phyloP scores from a whole-genome alignment of 1,140 invertebrate genomes.

The Drosophila trapezifrons region DNA sequence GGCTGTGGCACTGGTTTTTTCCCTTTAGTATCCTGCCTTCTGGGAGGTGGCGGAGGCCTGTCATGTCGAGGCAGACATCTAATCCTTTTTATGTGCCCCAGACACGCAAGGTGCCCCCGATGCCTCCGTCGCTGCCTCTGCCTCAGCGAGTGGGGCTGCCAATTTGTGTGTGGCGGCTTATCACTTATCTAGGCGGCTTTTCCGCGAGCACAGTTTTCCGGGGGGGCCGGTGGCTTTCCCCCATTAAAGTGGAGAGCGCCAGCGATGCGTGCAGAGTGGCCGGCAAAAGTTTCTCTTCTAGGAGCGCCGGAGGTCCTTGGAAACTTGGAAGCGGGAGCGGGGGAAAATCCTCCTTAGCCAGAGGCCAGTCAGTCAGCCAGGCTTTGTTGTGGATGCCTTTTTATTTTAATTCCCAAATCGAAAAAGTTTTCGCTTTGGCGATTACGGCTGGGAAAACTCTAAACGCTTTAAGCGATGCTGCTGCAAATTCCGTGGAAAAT shows the following conservation, averaged over 20 bases:
- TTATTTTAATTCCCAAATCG: conserved; percentile 81
- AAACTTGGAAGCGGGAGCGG: background rate
- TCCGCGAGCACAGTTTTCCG: conserved; percentile 10
- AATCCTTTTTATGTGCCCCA: conserved; percentile 47
- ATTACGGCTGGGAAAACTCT: conserved; percentile 69
- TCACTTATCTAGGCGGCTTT: conserved; percentile 68
- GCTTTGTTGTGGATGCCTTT: conserved; percentile 43
- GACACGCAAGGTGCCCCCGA: conserved; percentile 51
- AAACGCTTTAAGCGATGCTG: conserved; percentile 63
- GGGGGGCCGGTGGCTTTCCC: conserved; percentile 27
- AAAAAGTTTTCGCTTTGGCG: conserved; percentile 70
- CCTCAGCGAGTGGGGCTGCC: conserved; percentile 27
- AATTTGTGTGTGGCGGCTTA: conserved; percentile 76
- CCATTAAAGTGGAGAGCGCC: conserved; percentile 53
- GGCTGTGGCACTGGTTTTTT: conserved; percentile 2
- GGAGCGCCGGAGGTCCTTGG: background rate
- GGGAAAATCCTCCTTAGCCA: conserved; percentile 20
- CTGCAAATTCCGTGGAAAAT: background rate
- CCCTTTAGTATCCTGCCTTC: background rate
- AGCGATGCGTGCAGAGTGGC: conserved; percentile 60
- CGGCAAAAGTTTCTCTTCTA: conserved; percentile 45
- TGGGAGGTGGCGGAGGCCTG: background rate
- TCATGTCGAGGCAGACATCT: conserved; percentile 48
- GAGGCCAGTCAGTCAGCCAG: conserved; percentile 26
- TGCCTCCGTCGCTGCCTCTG: background rate